Evolutionary conservation across 2,797 vertebrate species (phyloP).

Genomic region (Ispidina picta): DNA sequence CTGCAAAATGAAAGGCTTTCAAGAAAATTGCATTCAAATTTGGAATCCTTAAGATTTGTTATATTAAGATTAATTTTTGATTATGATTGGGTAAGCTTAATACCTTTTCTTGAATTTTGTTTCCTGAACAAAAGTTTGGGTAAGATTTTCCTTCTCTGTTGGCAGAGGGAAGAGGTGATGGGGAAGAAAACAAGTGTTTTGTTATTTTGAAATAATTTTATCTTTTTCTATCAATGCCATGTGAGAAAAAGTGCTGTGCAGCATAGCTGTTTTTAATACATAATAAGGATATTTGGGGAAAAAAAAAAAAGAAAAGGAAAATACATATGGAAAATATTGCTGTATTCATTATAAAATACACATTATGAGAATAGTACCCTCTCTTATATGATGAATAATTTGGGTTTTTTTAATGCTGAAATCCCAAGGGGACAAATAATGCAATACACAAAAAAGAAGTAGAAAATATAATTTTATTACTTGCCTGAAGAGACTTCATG

Average conservation of each 20-base stretch:
- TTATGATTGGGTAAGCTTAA: neutral
- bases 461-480: neutral
- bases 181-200: accelerated
- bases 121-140: neutral
- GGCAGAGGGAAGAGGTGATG: accelerated
- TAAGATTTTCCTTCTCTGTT: neutral
- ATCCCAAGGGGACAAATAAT: neutral
- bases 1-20: neutral
- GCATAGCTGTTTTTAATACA: neutral
- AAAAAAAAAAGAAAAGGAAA: too few species aligned
- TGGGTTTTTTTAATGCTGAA: neutral
- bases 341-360: neutral
- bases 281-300: neutral
- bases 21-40: neutral
- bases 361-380: neutral
- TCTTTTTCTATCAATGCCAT: neutral
- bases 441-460: neutral
- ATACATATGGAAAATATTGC: neutral
- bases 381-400: neutral
- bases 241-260: neutral
- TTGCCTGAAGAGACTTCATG: neutral
- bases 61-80: neutral
- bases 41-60: neutral
- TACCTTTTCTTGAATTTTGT: neutral
- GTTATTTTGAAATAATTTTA: neutral